Evolutionary conservation across 1,140 invertebrate species (phyloP), one percentile per base, ranked within the genome.

Genomic region (Diploscapter pachys): DNA sequence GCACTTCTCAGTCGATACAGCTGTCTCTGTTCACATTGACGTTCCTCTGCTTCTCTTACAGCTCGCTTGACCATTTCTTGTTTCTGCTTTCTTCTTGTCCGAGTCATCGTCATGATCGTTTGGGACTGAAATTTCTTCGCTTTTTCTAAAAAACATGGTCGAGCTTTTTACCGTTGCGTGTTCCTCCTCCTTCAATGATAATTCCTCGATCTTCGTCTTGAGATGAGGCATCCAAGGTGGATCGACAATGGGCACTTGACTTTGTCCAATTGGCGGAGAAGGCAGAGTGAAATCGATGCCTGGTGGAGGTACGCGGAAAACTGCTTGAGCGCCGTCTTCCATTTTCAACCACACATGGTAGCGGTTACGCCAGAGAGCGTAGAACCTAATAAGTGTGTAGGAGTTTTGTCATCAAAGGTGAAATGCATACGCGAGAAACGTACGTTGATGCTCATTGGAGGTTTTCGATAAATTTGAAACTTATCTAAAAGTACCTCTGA

Each of bases 281-380:
- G 96, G 96, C 13, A 99, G 87, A 2, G 96, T 99, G 84, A 99
- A 99, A 84, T 99, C 97, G 78, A 99, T 99, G 48, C 93, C 93
- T 0, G 96, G 96, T 0, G 96, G 96, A 4, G 96, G 95, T 4
- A 72, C 69, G 55, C 64, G 56, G 9, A 71, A 63, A 13, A 8
- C 92, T 13, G 93, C 85, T 70, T 96, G 93, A 4, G 95, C 95
- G 51, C 92, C 92, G 85, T 98, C 95, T 87, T 99, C 97, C 94
- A 99, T 96, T 75, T 96, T 89, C 0, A 94, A 93, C 96, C 96
- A 99, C 4, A 96, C 94, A 89, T 99, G 96, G 86, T 95, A 96
- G n/a, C 97, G 89, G 79, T 93, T 91, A 84, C 93, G 93, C 96
- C 96, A 99, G 55, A 99, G 88, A 5, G 93, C 91, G 89, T 96